Conservation (phyloP, 2,113 vertebrate genomes). For the Hydrochoerus hydrochaeris region DNA sequence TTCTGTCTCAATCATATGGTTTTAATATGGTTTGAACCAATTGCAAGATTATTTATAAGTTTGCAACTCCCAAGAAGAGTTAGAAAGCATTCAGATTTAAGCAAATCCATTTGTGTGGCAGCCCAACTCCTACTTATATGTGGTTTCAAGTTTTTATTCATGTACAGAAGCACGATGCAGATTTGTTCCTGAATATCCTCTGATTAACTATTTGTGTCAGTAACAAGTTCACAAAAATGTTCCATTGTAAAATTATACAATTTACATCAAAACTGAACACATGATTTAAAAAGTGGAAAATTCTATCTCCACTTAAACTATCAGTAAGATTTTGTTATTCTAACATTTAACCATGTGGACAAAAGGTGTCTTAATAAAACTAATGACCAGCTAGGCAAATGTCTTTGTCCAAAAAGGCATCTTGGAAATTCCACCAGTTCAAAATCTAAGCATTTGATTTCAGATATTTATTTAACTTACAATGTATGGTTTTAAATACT, state of each 20-base stretch:
- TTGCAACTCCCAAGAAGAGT: conserved; percentile 93
- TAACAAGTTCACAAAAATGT: conserved; percentile 73
- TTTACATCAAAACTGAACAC: conserved; percentile 49
- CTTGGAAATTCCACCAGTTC: background rate
- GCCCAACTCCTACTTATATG: conserved; percentile 92
- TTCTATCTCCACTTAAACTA: conserved; percentile 64
- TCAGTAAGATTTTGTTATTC: conserved; percentile 45
- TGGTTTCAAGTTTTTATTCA: conserved; percentile 88
- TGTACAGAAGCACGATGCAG: conserved; percentile 85
- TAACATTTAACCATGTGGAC: conserved; percentile 44
- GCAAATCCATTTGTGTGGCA: conserved; percentile 95
- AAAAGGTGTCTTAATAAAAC: conserved; percentile 49
- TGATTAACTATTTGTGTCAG: conserved; percentile 85
- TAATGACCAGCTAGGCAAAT: conserved; percentile 52
- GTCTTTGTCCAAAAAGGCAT: background rate
- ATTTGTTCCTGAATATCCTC: conserved; percentile 82
- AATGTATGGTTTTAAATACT: conserved; percentile 31
- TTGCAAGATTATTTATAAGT: conserved; percentile 98
- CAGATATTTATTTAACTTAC: conserved; percentile 25
- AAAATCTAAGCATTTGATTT: conserved; percentile 38
- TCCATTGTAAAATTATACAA: conserved; percentile 67
- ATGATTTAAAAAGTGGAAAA: conserved; percentile 58
- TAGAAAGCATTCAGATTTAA: conserved; percentile 95
- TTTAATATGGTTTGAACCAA: conserved; percentile 95
- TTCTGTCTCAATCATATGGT: conserved; percentile 92